These are phyloP conservation scores for Karalla daura DNA, from an alignment of 2,797 vertebrate genomes.

Conservation along the genomic window DNA sequence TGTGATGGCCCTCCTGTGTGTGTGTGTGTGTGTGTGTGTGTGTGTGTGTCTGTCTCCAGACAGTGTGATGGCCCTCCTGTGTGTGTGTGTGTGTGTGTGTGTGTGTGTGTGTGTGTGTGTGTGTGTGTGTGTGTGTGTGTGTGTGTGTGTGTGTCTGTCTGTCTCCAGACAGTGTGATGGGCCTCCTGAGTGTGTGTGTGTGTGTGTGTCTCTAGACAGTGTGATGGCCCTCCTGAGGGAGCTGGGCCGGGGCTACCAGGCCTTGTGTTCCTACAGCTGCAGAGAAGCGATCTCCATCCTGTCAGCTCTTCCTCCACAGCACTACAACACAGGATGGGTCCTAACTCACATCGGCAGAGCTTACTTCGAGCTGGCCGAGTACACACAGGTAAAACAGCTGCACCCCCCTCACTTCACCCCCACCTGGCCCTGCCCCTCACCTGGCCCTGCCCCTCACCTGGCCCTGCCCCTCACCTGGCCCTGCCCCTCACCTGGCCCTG, in stretches of 20 bases:
- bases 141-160: too few relatives aligned
- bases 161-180: not conserved
- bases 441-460: too few relatives aligned
- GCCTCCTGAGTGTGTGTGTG: not conserved
- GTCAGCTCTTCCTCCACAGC: slow-evolving; percentile 94
- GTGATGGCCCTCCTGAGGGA: slow-evolving; percentile 86
- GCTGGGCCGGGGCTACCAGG: slow-evolving; percentile 94
- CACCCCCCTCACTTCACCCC: too few relatives aligned
- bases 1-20: too few relatives aligned
- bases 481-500: too few relatives aligned
- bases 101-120: too few relatives aligned
- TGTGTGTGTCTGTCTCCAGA: too few relatives aligned
- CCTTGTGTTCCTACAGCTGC: slow-evolving; percentile 96
- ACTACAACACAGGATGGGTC: slow-evolving; percentile 98
- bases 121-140: too few relatives aligned
- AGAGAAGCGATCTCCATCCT: slow-evolving; percentile 95
- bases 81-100: slow-evolving; percentile 14
- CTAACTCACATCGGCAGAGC: slow-evolving; percentile 95
- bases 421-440: not conserved
- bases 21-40: too few relatives aligned
- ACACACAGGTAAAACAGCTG: slow-evolving; percentile 97
- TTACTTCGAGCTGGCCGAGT: slow-evolving; percentile 98
- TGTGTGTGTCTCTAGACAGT: slow-evolving; percentile 55
- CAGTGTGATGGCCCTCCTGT: too few relatives aligned
- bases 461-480: too few relatives aligned